phyloP scores from a whole-genome alignment of 2,888 invertebrate genomes.

The Brenthis hecate region DNA sequence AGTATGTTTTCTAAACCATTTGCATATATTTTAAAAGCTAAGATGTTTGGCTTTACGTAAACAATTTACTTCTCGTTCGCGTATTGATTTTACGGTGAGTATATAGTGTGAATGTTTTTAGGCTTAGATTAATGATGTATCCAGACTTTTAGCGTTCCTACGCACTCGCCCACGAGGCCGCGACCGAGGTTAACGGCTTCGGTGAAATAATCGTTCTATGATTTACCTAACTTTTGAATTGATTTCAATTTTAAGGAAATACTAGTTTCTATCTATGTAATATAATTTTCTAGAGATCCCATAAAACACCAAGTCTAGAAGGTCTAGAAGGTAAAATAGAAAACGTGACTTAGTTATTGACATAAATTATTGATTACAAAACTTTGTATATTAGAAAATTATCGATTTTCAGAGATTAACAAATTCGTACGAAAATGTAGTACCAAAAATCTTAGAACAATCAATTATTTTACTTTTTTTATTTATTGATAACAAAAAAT shows the following conservation, averaged over 20 bases:
- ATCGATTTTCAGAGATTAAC: too few species aligned
- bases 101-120: conserved; percentile 42
- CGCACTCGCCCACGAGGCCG: conserved; percentile 53
- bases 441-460: too few species aligned
- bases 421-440: too few species aligned
- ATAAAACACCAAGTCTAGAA: too few species aligned
- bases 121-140: conserved; percentile 52
- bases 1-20: neutral
- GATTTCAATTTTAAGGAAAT: conserved; percentile 9
- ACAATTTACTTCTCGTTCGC: conserved; percentile 13
- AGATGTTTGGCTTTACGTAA: conserved; percentile 10
- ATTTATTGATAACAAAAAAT: too few species aligned
- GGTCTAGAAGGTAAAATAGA: too few species aligned
- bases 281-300: neutral
- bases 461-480: too few species aligned
- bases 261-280: neutral
- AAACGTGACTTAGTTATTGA: too few species aligned
- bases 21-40: neutral
- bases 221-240: conserved; percentile 12
- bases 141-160: conserved; percentile 59
- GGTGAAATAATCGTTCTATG: conserved; percentile 18
- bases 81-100: neutral
- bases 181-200: conserved; percentile 53
- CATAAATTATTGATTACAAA: too few species aligned
- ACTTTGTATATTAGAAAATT: too few species aligned